Percentiles rank a stretch among this genome's conserved stretches.
These are phyloP conservation scores for Isichthys henryi DNA, from an alignment of 2,113 vertebrate species.

Conservation along the genomic window DNA sequence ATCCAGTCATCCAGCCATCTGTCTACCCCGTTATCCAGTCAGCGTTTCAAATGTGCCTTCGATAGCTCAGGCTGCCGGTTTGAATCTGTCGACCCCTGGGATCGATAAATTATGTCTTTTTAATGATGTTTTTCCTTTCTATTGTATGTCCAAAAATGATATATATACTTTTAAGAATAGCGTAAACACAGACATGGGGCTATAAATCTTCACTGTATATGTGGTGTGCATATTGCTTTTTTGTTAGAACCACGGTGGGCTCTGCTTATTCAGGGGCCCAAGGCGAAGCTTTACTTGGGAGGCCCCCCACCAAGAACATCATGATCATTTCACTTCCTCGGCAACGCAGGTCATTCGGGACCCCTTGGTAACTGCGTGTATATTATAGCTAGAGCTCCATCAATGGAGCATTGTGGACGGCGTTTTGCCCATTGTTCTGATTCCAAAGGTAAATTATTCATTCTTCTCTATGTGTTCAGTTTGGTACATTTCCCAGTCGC, in stretches of 20 bases:
- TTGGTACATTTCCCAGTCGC: neutral
- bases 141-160: neutral
- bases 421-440: neutral
- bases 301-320: neutral
- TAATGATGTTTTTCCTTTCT: neutral
- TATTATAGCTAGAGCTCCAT: neutral
- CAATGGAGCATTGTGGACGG: neutral
- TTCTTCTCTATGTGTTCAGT: neutral
- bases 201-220: neutral
- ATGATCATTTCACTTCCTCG: neutral
- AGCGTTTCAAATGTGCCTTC: neutral
- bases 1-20: neutral
- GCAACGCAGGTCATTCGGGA: neutral
- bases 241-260: neutral
- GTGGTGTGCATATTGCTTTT: constrained; percentile 1
- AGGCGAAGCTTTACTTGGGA: neutral
- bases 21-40: neutral
- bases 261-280: neutral
- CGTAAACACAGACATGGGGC: neutral
- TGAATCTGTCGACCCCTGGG: neutral
- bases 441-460: neutral
- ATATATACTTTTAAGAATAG: neutral
- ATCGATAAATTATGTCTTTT: neutral
- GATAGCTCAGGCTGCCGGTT: neutral
- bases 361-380: neutral